phyloP scores from a whole-genome alignment of 2,113 vertebrate genomes.

The Chrysemys picta region DNA sequence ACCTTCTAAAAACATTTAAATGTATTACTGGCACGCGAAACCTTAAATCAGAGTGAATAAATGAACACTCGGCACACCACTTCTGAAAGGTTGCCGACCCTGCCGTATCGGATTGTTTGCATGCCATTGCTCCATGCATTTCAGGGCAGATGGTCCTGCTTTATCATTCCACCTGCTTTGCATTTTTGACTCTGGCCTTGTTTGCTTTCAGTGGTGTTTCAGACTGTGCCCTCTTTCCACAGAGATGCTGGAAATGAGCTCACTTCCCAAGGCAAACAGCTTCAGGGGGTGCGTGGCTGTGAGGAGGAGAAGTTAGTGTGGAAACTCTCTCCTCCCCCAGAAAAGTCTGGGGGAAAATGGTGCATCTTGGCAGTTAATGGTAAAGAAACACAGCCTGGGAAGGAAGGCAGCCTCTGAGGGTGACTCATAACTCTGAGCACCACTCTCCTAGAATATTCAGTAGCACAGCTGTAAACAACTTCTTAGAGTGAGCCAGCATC shows the following conservation, averaged over 20 bases:
- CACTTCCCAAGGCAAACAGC: neutral
- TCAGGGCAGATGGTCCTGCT: neutral
- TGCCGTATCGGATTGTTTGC: neutral
- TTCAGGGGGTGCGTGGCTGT: neutral
- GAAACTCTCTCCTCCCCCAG: neutral
- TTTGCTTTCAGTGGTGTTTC: neutral
- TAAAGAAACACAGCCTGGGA: conserved; percentile 12
- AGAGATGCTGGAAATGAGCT: neutral
- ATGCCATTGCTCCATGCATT: neutral
- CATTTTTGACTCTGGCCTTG: neutral
- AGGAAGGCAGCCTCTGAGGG: neutral
- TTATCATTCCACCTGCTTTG: neutral
- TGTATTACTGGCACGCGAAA: too few species aligned
- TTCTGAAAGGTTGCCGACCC: too few species aligned
- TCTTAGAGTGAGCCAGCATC: neutral
- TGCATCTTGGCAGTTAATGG: conserved; percentile 46
- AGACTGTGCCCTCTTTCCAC: neutral
- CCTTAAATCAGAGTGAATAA: too few species aligned
- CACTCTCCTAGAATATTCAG: neutral
- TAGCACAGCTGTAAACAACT: neutral
- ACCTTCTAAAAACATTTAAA: too few species aligned
- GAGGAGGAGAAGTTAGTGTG: neutral
- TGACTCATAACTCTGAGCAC: neutral
- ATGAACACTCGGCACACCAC: too few species aligned
- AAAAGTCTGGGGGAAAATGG: conserved; percentile 3